Percentiles rank a stretch among this genome's conserved stretches.
phyloP scores from a whole-genome alignment of 2,113 vertebrate genomes.

The Glaucomys volans region DNA sequence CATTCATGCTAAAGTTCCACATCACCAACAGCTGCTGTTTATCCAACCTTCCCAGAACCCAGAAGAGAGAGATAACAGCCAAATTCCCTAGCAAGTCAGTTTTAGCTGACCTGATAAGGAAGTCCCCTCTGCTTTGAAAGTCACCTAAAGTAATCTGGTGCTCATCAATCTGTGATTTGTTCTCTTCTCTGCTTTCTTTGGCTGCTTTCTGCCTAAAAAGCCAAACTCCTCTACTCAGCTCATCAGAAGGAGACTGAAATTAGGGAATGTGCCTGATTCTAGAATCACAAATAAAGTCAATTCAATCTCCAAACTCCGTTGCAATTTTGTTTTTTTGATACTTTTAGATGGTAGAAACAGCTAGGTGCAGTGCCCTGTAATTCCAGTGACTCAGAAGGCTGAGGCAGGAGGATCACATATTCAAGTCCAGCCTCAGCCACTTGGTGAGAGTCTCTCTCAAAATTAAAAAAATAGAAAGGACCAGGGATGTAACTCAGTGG shows the following conservation, averaged over 20 bases:
- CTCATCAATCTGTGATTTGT: not conserved
- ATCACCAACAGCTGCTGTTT: not conserved
- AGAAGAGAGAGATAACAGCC: not conserved
- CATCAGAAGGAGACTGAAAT: not conserved
- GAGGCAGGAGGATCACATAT: too few relatives aligned
- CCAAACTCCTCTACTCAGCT: not conserved
- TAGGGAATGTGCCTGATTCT: not conserved
- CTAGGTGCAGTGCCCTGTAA: too few relatives aligned
- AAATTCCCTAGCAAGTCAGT: not conserved
- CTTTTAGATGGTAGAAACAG: not conserved
- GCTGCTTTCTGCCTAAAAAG: not conserved
- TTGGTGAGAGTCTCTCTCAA: too few relatives aligned
- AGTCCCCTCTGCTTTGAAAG: not conserved
- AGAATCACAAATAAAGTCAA: not conserved
- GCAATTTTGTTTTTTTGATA: not conserved
- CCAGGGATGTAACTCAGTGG: too few relatives aligned
- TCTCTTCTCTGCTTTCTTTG: not conserved
- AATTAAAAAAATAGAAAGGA: too few relatives aligned
- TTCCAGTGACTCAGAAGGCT: too few relatives aligned
- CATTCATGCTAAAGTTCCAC: not conserved
- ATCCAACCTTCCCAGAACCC: not conserved
- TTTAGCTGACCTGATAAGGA: not conserved
- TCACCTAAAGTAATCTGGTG: not conserved
- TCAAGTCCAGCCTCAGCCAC: too few relatives aligned
- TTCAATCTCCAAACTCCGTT: not conserved